Evolutionary conservation across 2,113 vertebrate genomes (phyloP), one percentile per base, ranked within the genome.

Genomic region (Pterocles burchelli): DNA sequence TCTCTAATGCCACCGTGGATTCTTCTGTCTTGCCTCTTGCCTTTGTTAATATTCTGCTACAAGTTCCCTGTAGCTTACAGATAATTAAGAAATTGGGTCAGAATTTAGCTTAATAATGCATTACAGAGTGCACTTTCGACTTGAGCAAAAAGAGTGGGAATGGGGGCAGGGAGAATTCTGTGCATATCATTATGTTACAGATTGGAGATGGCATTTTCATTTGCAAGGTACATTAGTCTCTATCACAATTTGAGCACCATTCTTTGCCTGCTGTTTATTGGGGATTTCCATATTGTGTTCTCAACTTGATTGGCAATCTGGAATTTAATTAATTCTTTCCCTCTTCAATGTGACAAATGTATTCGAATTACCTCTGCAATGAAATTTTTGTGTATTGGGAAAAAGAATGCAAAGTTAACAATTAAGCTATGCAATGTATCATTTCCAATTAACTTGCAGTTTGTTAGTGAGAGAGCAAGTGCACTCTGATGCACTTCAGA

Each of bases 1-100:
- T 88, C 22, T 88, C 54, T 82, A 87, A 94, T 43, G 70, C 25
- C 58, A 57, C 86, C 3, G 3, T 81, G 26, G 71, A 79, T 81
- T 95, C 46, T 20, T 86, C 72, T 61, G 49, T 74, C 70, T 86
- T 79, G 38, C 46, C 72, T 89, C 82, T 58, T 86, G 75, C 79
- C 61, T 93, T 96, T 90, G 85, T 96, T 96, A 97, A 93, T 95
- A 96, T 95, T 94, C 95, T 94, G 78, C 78, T 95, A 77, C 85
- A 89, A 90, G 71, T 94, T 92, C 77, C 81, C 75, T 4, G 22
- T 93, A 86, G 93, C 93, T 94, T 92, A 85, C 83, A 96, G 95
- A 96, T 95, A 96, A 96, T 97, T 97, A 97, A 94, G 85, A 90
- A 97, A 96, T 89, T 96, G 89, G 95, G 94, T 96, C 96, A 97